phyloP scores from a whole-genome alignment of 2,888 invertebrate genomes.

The Tenthredo livida region DNA sequence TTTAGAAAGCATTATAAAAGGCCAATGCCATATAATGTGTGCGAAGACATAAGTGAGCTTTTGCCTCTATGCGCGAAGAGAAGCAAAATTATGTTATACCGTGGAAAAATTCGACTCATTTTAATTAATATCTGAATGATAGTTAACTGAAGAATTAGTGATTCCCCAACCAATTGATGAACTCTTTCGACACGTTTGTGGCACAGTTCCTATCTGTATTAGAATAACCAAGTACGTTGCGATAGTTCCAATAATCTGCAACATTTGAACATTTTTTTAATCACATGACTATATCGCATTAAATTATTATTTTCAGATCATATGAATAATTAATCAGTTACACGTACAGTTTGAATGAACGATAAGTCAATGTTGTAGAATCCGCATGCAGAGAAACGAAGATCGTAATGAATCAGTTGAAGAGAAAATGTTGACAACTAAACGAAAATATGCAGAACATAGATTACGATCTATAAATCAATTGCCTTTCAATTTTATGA shows the following conservation, averaged over 20 bases:
- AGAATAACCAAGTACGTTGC: constrained; percentile 28
- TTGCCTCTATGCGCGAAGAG: not conserved
- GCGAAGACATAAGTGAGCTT: not conserved
- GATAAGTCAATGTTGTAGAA: constrained; percentile 27
- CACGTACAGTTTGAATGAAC: constrained; percentile 15
- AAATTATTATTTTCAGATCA: not conserved
- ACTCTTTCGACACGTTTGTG: not conserved
- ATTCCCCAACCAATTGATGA: not conserved
- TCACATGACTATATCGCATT: not conserved
- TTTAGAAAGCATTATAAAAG: not conserved
- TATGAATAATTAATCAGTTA: not conserved
- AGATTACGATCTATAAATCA: not conserved
- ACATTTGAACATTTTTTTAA: constrained; percentile 1
- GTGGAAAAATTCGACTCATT: not conserved
- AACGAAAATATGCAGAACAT: not conserved
- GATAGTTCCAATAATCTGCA: constrained; percentile 35
- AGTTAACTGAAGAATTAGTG: not conserved
- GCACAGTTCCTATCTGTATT: constrained; percentile 20
- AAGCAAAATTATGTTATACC: not conserved
- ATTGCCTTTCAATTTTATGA: not conserved
- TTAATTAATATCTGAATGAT: not conserved
- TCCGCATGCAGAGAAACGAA: constrained; percentile 25
- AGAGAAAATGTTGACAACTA: constrained; percentile 33
- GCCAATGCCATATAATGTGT: not conserved
- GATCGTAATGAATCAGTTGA: constrained; percentile 43